Evolutionary conservation across 2,797 vertebrate genomes (phyloP).

Genomic region (Gadopsis bispinosus): DNA sequence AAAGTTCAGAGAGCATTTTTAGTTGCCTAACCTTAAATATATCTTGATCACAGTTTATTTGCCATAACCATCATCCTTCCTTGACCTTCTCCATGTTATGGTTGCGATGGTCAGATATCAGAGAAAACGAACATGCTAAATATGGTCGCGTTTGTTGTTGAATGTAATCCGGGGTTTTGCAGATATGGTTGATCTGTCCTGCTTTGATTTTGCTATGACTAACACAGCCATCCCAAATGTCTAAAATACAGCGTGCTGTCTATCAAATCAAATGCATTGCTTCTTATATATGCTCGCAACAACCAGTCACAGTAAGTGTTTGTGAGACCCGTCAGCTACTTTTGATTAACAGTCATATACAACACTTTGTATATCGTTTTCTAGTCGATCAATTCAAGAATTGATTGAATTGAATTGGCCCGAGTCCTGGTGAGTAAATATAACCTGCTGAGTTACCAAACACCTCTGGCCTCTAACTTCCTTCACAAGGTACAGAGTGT

Average conservation of each 20-base stretch:
- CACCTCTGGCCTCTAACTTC: slow-evolving; percentile 31
- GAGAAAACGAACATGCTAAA: not conserved
- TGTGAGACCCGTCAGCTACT: not conserved
- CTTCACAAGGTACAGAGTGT: slow-evolving; percentile 30
- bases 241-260: not conserved
- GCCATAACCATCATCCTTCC: not conserved
- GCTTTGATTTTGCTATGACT: not conserved
- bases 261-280: not conserved
- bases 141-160: not conserved
- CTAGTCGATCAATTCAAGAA: slow-evolving; percentile 2
- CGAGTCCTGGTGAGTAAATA: slow-evolving; percentile 12
- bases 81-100: not conserved
- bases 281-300: not conserved
- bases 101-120: not conserved
- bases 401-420: slow-evolving; percentile 6
- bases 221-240: not conserved
- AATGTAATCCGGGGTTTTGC: not conserved
- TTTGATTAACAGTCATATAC: not conserved
- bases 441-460: slow-evolving; percentile 24
- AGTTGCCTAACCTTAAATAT: not conserved
- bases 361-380: not conserved
- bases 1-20: not conserved
- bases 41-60: not conserved
- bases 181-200: not conserved
- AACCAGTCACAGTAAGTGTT: not conserved